phyloP scores from a whole-genome alignment of 2,888 invertebrate genomes.

The Syritta pipiens region DNA sequence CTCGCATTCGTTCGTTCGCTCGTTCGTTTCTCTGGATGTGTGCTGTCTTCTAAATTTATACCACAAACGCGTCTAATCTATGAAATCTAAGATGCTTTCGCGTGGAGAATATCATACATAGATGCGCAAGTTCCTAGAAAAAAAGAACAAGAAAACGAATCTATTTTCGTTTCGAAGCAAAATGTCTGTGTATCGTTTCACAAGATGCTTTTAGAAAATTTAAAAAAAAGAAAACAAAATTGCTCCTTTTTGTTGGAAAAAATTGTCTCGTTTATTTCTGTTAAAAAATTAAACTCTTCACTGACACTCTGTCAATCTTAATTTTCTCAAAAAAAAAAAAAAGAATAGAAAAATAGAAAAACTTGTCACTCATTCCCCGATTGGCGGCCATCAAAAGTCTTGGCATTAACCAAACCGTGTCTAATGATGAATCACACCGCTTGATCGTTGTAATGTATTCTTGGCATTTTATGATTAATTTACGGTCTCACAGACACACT shows the following conservation, averaged over 20 bases:
- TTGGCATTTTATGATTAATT: slow-evolving; percentile 60
- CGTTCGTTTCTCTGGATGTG: neutral
- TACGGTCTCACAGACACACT: no score
- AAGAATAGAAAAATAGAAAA: no score
- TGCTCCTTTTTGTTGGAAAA: slow-evolving; percentile 11
- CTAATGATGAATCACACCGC: slow-evolving; percentile 41
- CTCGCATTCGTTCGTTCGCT: neutral
- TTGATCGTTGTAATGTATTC: slow-evolving; percentile 52
- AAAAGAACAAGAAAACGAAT: slow-evolving; percentile 13
- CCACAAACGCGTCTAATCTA: slow-evolving; percentile 36
- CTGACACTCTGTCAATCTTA: slow-evolving; percentile 35
- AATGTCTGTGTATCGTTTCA: slow-evolving; percentile 42
- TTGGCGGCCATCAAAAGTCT: no score
- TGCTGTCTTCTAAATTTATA: slow-evolving; percentile 36
- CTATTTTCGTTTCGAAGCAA: slow-evolving; percentile 52
- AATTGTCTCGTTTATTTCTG: slow-evolving; percentile 8
- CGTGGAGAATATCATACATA: slow-evolving; percentile 39
- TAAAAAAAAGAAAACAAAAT: neutral
- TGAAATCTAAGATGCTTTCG: slow-evolving; percentile 32
- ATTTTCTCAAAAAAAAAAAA: no score
- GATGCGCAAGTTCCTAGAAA: slow-evolving; percentile 10
- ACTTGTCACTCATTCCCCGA: no score
- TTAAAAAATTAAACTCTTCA: neutral
- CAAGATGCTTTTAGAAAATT: slow-evolving; percentile 4
- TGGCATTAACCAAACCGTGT: slow-evolving; percentile 22